Evolutionary conservation across 1,140 invertebrate species (phyloP).

Genomic region (Zophobas atratus): DNA sequence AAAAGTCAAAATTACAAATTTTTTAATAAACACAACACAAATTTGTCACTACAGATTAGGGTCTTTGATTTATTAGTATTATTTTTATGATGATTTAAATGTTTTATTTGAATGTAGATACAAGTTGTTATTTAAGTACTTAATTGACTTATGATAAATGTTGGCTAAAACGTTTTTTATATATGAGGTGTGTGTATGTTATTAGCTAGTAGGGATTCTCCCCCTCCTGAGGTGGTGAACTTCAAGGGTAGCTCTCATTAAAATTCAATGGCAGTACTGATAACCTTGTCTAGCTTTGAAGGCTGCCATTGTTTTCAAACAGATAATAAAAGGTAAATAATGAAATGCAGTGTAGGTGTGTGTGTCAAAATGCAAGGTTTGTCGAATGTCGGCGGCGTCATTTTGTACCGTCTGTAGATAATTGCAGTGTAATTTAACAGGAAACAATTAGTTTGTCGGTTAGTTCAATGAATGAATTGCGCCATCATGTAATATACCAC

Average conservation of each 20-base stretch:
- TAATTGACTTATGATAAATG: constrained; percentile 35
- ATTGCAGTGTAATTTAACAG: constrained; percentile 25
- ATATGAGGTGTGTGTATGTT: constrained; percentile 11
- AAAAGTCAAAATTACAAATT: constrained; percentile 8
- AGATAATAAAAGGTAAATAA: constrained; percentile 46
- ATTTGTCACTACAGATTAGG: background rate
- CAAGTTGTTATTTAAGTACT: background rate
- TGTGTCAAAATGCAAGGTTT: constrained; percentile 42
- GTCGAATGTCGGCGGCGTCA: constrained; percentile 41
- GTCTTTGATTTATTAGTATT: too few relatives aligned
- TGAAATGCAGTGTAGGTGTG: constrained; percentile 46
- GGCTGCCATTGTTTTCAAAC: constrained; percentile 59
- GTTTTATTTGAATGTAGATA: background rate
- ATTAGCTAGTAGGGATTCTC: constrained; percentile 42
- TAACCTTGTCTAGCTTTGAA: constrained; percentile 58
- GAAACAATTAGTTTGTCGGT: constrained; percentile 32
- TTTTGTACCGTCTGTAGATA: constrained; percentile 15
- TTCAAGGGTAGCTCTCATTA: constrained; percentile 61
- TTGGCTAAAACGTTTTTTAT: constrained; percentile 31
- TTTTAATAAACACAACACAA: background rate
- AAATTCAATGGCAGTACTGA: constrained; percentile 54
- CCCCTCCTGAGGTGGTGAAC: constrained; percentile 44
- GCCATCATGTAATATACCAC: constrained; percentile 11
- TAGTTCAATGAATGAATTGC: constrained; percentile 28
- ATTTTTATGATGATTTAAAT: background rate